phyloP scores from a whole-genome alignment of 2,888 invertebrate species.

The Oscheius sp. region DNA sequence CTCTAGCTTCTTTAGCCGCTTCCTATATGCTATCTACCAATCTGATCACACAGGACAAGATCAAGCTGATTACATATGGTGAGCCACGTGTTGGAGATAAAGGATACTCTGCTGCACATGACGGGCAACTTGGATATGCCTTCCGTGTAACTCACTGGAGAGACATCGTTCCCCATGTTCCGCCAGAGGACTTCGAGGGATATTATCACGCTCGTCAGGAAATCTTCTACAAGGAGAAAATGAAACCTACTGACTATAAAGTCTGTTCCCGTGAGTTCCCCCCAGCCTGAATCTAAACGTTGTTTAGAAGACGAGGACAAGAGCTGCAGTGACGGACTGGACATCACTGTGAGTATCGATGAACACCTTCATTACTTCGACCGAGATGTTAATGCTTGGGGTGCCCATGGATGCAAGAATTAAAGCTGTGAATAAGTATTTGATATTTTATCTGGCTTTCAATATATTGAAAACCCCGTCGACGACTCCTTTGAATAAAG shows the following conservation, averaged over 20 bases:
- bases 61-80: constrained; percentile 55
- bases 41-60: constrained; percentile 37
- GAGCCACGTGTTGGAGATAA: constrained; percentile 59
- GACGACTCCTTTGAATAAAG: constrained; percentile 16
- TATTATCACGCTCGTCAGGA: constrained; percentile 57
- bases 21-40: constrained; percentile 47
- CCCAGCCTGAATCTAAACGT: neutral
- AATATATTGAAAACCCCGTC: constrained; percentile 12
- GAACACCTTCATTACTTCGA: constrained; percentile 63
- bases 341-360: constrained; percentile 51
- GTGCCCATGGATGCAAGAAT: constrained; percentile 53
- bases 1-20: constrained; percentile 57
- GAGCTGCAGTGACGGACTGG: constrained; percentile 51
- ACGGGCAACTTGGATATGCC: constrained; percentile 40
- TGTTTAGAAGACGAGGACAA: constrained; percentile 42
- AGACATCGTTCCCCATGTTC: constrained; percentile 58
- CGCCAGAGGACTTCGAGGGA: constrained; percentile 50
- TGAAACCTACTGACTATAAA: constrained; percentile 34
- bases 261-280: constrained; percentile 17
- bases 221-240: constrained; percentile 48
- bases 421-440: neutral
- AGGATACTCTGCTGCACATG: constrained; percentile 52
- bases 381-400: constrained; percentile 51
- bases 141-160: constrained; percentile 57
- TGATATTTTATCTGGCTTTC: neutral